phyloP scores from a whole-genome alignment of 2,888 invertebrate species.

The Liopterus haemorrhoidalis region DNA sequence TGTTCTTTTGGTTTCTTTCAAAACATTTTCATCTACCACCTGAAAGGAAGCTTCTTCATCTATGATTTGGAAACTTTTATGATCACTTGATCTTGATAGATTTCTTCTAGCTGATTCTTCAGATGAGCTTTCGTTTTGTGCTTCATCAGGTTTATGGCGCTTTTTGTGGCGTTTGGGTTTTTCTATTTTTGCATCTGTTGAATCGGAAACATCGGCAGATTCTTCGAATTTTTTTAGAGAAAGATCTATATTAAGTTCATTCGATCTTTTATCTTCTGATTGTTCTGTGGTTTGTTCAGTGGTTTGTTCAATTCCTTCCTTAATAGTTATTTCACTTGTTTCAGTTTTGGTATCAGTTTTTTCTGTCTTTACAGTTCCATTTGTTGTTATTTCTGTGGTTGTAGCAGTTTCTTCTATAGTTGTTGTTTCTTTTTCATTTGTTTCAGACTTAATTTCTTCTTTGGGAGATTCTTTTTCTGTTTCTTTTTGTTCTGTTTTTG shows the following conservation, averaged over 20 bases:
- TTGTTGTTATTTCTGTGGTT: too few species aligned
- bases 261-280: slow-evolving; percentile 7
- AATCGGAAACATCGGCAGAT: slow-evolving; percentile 11
- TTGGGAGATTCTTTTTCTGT: slow-evolving; percentile 19
- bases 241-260: slow-evolving; percentile 20
- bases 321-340: slow-evolving; percentile 3
- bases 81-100: slow-evolving; percentile 31
- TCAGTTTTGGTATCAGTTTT: slow-evolving; percentile 5
- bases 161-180: slow-evolving; percentile 10
- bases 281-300: not conserved
- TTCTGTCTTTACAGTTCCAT: slow-evolving; percentile 13
- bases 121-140: slow-evolving; percentile 15
- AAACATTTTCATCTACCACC: slow-evolving; percentile 11
- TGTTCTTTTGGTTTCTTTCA: slow-evolving; percentile 8
- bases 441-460: slow-evolving; percentile 14
- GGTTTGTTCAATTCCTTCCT: slow-evolving; percentile 19
- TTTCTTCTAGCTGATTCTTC: slow-evolving; percentile 13
- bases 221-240: slow-evolving; percentile 23
- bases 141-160: slow-evolving; percentile 15
- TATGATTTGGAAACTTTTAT: slow-evolving; percentile 42
- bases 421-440: slow-evolving; percentile 9
- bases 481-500: slow-evolving; percentile 14
- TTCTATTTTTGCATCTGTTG: slow-evolving; percentile 2
- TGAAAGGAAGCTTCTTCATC: slow-evolving; percentile 31
- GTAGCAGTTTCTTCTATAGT: not conserved